A percentile compares a stretch with the other conserved stretches of the same genome.
These are phyloP conservation scores for Euthynnus affinis DNA, from an alignment of 2,797 vertebrate species.

Conservation along the genomic window DNA sequence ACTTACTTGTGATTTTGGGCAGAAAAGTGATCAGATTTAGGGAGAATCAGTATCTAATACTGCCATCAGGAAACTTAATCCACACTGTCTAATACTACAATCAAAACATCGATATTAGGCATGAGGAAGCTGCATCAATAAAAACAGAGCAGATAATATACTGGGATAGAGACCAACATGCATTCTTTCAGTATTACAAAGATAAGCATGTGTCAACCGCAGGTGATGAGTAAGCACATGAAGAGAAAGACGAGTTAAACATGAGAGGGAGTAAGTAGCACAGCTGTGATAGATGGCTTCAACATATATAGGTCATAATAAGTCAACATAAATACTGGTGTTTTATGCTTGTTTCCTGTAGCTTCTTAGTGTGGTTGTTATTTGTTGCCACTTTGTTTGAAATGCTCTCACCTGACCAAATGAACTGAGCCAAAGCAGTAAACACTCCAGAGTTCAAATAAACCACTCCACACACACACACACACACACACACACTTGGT, in stretches of 20 bases:
- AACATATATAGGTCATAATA: no score
- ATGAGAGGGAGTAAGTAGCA: no score
- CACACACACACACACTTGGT: background rate
- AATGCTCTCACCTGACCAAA: conserved; percentile 33
- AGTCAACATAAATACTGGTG: background rate
- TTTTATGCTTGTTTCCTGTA: background rate
- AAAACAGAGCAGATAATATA: background rate
- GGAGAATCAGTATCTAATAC: no score
- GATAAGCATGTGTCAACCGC: background rate
- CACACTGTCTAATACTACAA: no score
- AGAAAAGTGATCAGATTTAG: background rate
- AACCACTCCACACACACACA: conserved; percentile 4
- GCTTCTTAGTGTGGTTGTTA: conserved; percentile 2
- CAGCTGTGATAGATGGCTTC: no score
- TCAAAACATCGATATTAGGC: no score
- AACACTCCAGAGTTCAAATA: conserved; percentile 33
- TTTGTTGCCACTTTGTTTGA: conserved; percentile 32
- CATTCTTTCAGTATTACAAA: background rate
- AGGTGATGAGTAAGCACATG: no score
- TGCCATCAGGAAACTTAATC: no score
- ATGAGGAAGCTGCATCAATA: background rate
- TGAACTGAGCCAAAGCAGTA: conserved; percentile 14
- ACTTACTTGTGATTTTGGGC: background rate
- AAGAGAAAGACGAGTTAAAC: no score
- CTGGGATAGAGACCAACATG: background rate